Evolutionary conservation across 2,888 invertebrate species (phyloP), one percentile per base, ranked within the genome.

Genomic region (Acrobasis repandana): DNA sequence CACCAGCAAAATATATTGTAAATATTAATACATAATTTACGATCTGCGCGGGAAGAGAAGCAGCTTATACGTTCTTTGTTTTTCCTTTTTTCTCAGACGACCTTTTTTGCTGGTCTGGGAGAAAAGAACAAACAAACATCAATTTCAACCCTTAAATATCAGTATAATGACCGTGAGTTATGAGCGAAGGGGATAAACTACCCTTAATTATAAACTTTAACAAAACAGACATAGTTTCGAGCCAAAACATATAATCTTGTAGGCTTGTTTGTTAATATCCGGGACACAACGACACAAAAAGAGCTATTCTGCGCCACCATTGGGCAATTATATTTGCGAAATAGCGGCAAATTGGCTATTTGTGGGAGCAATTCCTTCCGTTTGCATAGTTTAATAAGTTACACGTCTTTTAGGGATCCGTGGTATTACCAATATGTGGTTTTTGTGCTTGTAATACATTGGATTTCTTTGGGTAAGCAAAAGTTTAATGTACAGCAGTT

Each of bases 301-400:
- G 79, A 77, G 80, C 82, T 77, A 76, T 79, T 80, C 71, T 72
- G 74, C 72, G 80, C 76, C 73, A 76, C 76, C 74, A 74, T 76
- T 73, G 71, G 78, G 75, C 85, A 80, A 82, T 83, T 83, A 84
- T 80, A 81, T 81, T 76, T 81, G 80, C 76, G 79, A 85, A 90
- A 90, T 88, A 82, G 85, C 85, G 73, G 75, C 80, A 83, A 86
- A 88, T 86, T 83, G 86, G 79, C 85, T 80, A 83, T 90, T 89
- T 82, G 77, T 66, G 77, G 75, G 72, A 66, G 72, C 71, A 84
- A 87, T 86, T 82, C 71, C 85, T 88, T 86, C 86, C 85, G 82
- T 73, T 81, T 76, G 75, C 72, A 75, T 77, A 76, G 80, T 83
- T 79, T 75, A 82, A 82, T 80, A 63, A 62, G 62, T 61, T 58